phyloP scores from a whole-genome alignment of 2,888 invertebrate species.

The Hyppa rectilinea region DNA sequence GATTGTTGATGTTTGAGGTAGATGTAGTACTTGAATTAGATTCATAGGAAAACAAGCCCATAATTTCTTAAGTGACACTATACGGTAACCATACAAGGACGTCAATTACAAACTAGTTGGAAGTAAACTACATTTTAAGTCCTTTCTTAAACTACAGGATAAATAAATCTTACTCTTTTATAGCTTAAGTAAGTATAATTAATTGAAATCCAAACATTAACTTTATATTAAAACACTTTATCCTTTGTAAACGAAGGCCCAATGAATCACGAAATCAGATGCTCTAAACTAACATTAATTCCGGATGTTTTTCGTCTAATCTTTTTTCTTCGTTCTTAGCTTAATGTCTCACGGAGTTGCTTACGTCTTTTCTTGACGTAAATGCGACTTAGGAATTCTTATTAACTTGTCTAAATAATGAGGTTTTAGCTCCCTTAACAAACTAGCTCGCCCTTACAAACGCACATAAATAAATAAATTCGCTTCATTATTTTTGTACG shows the following conservation, averaged over 20 bases:
- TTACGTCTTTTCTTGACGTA: slow-evolving; percentile 82
- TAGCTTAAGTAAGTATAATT: slow-evolving; percentile 3
- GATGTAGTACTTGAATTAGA: slow-evolving; percentile 1
- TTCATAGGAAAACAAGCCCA: background rate
- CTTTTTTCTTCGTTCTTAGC: slow-evolving; percentile 78
- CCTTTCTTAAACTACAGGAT: background rate
- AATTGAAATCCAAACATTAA: slow-evolving; percentile 42
- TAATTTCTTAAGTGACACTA: background rate
- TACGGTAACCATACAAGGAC: background rate
- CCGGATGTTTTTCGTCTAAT: slow-evolving; percentile 77
- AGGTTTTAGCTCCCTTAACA: slow-evolving; percentile 68
- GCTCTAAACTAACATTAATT: slow-evolving; percentile 64
- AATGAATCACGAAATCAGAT: slow-evolving; percentile 51
- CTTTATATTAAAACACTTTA: slow-evolving; percentile 34
- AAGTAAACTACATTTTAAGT: background rate
- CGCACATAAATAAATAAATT: slow-evolving; percentile 60
- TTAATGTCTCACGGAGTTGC: slow-evolving; percentile 79
- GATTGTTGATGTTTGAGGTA: slow-evolving; percentile 28
- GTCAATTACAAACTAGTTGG: background rate
- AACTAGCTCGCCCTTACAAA: slow-evolving; percentile 59
- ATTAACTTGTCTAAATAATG: slow-evolving; percentile 86
- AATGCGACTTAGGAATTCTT: slow-evolving; percentile 87
- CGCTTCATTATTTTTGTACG: slow-evolving; percentile 59
- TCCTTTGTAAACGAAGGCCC: slow-evolving; percentile 39
- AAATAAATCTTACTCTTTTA: slow-evolving; percentile 39